Evolutionary conservation across 2,888 invertebrate genomes (phyloP), one percentile per base, ranked within the genome.

Genomic region (Acleris holmiana): DNA sequence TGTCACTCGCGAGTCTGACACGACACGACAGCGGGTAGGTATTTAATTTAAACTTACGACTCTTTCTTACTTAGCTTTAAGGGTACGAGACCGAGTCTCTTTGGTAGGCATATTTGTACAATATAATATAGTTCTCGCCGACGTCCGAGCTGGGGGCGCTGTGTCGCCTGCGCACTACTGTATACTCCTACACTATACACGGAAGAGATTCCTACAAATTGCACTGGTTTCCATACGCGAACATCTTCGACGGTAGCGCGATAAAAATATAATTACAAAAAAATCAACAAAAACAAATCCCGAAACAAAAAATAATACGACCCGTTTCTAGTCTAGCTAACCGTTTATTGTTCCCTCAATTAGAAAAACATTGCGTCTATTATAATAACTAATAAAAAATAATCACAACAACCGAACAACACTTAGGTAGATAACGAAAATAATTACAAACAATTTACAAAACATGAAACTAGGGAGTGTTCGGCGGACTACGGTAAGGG

Each of bases 41-140:
- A 82, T 85, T 87, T 85, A 85, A 82, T 88, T 82, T 85, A 89
- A 35, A 89, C 86, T 89, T 89, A 89, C 86, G 85, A 89, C 87
- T 88, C 86, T 86, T 86, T 86, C 82, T 83, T 86, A 90, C 91
- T 91, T 91, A 91, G 86, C 84, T 88, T 89, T 90, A 90, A 88
- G 87, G 88, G 91, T 93, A 93, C 90, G 93, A 93, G 93, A 93
- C 93, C 93, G 92, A 84, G 93, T 93, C 93, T 93, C 93, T 93
- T 93, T 93, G 93, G 93, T 93, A 93, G 93, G 91, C 89, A 89
- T 93, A 89, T 93, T 93, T 93, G 93, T 93, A 93, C 93, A 93
- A 93, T 87, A 89, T 88, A 84, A 84, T 75, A 88, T 83, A 89
- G 90, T 89, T 84, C 85, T 80, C 86, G 82, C 83, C 82, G 83